phyloP scores from a whole-genome alignment of 2,113 vertebrate genomes.

The Corythornis madagascariensis region DNA sequence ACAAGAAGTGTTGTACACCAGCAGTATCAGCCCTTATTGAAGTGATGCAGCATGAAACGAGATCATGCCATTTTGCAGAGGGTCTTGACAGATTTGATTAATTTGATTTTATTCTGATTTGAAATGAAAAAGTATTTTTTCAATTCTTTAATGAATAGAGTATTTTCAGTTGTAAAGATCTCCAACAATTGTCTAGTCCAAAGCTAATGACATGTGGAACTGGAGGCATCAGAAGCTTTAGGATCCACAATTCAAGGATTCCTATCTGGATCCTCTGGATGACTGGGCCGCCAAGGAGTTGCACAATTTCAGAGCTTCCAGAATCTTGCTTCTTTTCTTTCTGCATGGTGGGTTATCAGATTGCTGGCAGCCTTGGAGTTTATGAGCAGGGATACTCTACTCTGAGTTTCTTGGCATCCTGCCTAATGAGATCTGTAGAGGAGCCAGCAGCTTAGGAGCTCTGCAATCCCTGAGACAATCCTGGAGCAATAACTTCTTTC shows the following conservation, averaged over 20 bases:
- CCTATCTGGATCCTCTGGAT: not conserved
- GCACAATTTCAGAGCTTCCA: constrained; percentile 26
- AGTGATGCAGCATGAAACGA: not conserved
- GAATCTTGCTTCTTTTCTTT: not conserved
- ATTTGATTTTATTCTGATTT: not conserved
- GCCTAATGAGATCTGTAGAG: constrained; percentile 61
- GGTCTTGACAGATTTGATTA: not conserved
- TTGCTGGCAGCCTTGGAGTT: constrained; percentile 24
- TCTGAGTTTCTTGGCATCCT: constrained; percentile 53
- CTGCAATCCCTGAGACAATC: constrained; percentile 45
- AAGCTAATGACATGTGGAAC: not conserved
- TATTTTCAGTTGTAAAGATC: not conserved
- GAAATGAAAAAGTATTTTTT: not conserved
- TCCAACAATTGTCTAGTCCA: not conserved
- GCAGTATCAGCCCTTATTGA: not conserved
- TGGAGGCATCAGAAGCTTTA: not conserved
- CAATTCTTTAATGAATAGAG: not conserved
- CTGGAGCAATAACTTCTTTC: constrained; percentile 48
- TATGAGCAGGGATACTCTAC: not conserved
- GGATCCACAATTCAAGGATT: not conserved
- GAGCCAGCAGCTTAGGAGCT: constrained; percentile 43
- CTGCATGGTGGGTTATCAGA: constrained; percentile 17
- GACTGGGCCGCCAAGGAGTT: not conserved
- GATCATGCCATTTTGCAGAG: not conserved
- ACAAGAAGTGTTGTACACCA: not conserved